Evolutionary conservation across 2,888 invertebrate genomes (phyloP).

Genomic region (Drosophila subsilvestris): DNA sequence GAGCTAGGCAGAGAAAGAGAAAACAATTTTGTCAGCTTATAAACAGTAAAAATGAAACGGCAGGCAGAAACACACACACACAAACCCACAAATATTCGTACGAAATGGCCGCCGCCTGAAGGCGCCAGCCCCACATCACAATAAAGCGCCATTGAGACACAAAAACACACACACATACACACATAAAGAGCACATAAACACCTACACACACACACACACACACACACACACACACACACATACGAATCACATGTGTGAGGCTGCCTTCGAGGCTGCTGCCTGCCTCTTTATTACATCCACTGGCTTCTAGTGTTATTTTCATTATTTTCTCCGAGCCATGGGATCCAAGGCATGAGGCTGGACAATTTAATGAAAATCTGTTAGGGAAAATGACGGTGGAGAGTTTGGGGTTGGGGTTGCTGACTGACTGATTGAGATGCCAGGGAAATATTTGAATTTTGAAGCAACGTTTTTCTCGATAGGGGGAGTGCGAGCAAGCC

Average conservation of each 20-base stretch:
- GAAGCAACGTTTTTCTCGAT: background rate
- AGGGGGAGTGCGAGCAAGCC: no score
- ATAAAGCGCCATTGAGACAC: slow-evolving; percentile 65
- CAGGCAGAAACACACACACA: slow-evolving; percentile 69
- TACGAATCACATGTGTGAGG: slow-evolving; percentile 8
- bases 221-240: slow-evolving; percentile 8
- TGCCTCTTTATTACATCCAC: slow-evolving; percentile 59
- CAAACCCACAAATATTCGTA: slow-evolving; percentile 51
- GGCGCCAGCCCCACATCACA: slow-evolving; percentile 46
- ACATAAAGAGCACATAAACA: slow-evolving; percentile 30
- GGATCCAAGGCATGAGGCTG: slow-evolving; percentile 23
- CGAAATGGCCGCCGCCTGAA: slow-evolving; percentile 15
- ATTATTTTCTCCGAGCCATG: slow-evolving; percentile 35
- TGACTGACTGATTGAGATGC: slow-evolving; percentile 38
- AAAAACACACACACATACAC: slow-evolving; percentile 6
- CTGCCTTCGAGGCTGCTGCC: slow-evolving; percentile 51
- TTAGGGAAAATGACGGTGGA: background rate
- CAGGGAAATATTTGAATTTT: slow-evolving; percentile 6
- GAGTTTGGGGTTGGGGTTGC: background rate
- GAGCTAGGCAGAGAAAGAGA: slow-evolving; percentile 22
- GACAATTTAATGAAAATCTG: slow-evolving; percentile 15
- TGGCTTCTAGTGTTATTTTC: slow-evolving; percentile 67
- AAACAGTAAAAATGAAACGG: slow-evolving; percentile 75
- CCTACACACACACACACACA: slow-evolving; percentile 12
- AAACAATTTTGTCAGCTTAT: slow-evolving; percentile 76